Evolutionary conservation across 2,113 vertebrate genomes (phyloP).

Genomic region (Rhipidura dahli): DNA sequence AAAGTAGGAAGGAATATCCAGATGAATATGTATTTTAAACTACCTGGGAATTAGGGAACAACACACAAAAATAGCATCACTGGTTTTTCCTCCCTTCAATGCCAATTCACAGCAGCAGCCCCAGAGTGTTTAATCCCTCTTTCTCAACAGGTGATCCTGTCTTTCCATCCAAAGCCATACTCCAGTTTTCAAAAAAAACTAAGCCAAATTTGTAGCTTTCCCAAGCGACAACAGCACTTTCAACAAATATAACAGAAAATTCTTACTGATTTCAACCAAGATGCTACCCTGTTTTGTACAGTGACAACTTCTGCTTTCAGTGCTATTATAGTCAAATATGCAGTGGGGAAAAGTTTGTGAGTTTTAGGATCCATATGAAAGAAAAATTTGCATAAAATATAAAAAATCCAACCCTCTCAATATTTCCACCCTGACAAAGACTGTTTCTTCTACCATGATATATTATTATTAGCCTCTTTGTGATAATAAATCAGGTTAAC

Average conservation of each 20-base stretch:
- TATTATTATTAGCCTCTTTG: background rate
- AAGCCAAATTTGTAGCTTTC: background rate
- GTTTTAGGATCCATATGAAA: background rate
- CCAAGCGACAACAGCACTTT: background rate
- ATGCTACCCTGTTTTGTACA: background rate
- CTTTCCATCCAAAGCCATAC: background rate
- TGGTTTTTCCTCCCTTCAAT: background rate
- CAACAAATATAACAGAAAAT: background rate
- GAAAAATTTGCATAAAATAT: background rate
- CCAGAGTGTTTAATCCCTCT: background rate
- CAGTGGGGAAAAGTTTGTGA: background rate
- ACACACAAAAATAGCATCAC: background rate
- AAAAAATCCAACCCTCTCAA: background rate
- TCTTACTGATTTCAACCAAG: background rate
- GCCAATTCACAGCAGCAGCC: background rate
- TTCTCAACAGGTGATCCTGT: background rate
- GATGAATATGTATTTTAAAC: background rate
- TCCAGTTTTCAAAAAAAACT: background rate
- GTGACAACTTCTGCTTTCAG: background rate
- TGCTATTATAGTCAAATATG: background rate
- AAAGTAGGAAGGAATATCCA: background rate
- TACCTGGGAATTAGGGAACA: background rate
- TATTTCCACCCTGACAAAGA: background rate
- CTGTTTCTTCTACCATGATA: background rate
- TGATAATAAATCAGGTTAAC: background rate